phyloP scores from a whole-genome alignment of 2,797 vertebrate genomes.

The Cossypha polioptera region DNA sequence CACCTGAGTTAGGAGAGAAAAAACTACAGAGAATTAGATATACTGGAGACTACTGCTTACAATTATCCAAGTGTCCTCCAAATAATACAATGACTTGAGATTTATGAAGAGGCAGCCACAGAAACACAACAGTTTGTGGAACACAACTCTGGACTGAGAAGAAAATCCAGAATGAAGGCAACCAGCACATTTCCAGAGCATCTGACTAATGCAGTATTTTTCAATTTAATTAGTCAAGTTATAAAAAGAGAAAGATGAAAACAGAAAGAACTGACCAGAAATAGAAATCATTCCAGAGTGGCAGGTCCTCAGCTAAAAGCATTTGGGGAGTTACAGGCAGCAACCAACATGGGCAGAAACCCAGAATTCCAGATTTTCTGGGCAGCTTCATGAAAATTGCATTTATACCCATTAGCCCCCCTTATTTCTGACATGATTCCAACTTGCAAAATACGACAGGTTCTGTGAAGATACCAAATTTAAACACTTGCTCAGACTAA shows the following conservation, averaged over 20 bases:
- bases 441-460: neutral
- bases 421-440: neutral
- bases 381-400: neutral
- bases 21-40: neutral
- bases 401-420: neutral
- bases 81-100: neutral
- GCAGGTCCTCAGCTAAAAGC: neutral
- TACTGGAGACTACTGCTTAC: neutral
- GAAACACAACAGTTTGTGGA: neutral
- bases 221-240: neutral
- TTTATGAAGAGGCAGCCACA: neutral
- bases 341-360: neutral
- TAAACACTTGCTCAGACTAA: neutral
- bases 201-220: neutral
- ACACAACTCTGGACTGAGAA: neutral
- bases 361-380: neutral
- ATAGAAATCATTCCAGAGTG: neutral
- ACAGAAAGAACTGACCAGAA: neutral
- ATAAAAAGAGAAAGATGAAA: neutral
- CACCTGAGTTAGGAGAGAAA: neutral
- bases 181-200: rapidly evolving
- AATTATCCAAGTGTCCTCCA: neutral
- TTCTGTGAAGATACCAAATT: neutral
- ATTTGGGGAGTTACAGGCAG: neutral
- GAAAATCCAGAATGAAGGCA: neutral